Evolutionary conservation across 2,113 vertebrate species (phyloP).

Genomic region (Eudyptes chrysolophus): DNA sequence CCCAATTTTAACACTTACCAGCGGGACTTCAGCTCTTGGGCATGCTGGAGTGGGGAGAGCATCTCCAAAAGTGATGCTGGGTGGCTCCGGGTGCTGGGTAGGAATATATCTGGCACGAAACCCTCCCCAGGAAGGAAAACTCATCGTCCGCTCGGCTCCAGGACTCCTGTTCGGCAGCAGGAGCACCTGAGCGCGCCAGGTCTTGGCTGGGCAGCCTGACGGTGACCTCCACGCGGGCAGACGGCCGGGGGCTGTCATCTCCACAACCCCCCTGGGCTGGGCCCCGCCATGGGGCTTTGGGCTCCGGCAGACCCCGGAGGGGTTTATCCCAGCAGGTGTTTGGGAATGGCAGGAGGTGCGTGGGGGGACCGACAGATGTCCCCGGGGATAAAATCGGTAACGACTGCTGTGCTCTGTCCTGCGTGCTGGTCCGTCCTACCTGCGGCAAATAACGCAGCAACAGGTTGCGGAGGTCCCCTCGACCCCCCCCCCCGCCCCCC

Average conservation of each 20-base stretch:
- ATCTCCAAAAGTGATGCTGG: neutral
- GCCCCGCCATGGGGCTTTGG: fast-evolving
- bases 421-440: neutral
- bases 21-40: neutral
- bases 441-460: neutral
- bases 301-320: fast-evolving
- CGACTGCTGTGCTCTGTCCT: neutral
- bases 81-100: neutral
- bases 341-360: neutral
- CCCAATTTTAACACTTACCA: fast-evolving
- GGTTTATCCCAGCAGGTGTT: neutral
- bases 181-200: neutral
- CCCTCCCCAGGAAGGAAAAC: neutral
- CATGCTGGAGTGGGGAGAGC: fast-evolving
- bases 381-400: neutral
- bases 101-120: fast-evolving
- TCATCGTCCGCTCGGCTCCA: fast-evolving
- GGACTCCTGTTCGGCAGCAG: neutral
- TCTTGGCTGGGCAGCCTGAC: neutral
- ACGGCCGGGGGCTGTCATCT: fast-evolving
- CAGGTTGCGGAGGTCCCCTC: neutral
- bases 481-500: neutral
- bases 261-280: neutral
- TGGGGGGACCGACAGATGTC: neutral
- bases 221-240: neutral